phyloP scores from a whole-genome alignment of 2,888 invertebrate genomes.

The Sinelater perroti region DNA sequence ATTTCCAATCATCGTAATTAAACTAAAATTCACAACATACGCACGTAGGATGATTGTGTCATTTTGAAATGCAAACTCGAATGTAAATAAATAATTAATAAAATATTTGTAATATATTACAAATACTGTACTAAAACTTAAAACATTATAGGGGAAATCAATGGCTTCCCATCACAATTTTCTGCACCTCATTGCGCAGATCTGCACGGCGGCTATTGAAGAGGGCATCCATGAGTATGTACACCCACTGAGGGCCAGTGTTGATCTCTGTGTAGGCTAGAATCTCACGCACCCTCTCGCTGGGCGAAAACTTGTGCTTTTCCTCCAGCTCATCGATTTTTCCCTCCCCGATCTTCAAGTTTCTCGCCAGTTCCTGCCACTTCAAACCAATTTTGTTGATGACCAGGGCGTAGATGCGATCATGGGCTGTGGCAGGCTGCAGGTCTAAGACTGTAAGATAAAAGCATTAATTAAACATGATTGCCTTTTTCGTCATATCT shows the following conservation, averaged over 20 bases:
- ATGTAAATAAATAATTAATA: too few species aligned
- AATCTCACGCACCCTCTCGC: conserved; percentile 44
- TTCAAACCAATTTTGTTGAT: conserved; percentile 49
- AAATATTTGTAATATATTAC: too few species aligned
- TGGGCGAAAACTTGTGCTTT: conserved; percentile 17
- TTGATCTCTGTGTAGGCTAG: conserved; percentile 42
- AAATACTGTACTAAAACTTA: too few species aligned
- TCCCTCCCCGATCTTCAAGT: conserved; percentile 48
- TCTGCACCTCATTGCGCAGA: conserved; percentile 29
- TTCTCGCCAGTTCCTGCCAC: conserved; percentile 54
- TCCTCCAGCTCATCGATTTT: conserved; percentile 50
- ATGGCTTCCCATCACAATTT: background rate
- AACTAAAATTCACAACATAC: too few species aligned
- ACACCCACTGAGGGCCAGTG: conserved; percentile 37
- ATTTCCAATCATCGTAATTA: too few species aligned
- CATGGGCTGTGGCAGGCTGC: conserved; percentile 3
- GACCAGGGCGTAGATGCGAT: conserved; percentile 41
- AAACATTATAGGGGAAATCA: too few species aligned
- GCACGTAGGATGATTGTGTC: too few species aligned
- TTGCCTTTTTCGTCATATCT: too few species aligned
- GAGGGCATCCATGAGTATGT: conserved; percentile 49
- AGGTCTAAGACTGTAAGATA: conserved; percentile 24
- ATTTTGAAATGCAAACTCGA: too few species aligned
- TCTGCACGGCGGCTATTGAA: conserved; percentile 49
- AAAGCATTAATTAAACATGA: too few species aligned